Percentiles rank a stretch among this genome's conserved stretches.
These are phyloP conservation scores for Chlamydotis undulata DNA, from an alignment of 2,113 vertebrate species.

Conservation along the genomic window DNA sequence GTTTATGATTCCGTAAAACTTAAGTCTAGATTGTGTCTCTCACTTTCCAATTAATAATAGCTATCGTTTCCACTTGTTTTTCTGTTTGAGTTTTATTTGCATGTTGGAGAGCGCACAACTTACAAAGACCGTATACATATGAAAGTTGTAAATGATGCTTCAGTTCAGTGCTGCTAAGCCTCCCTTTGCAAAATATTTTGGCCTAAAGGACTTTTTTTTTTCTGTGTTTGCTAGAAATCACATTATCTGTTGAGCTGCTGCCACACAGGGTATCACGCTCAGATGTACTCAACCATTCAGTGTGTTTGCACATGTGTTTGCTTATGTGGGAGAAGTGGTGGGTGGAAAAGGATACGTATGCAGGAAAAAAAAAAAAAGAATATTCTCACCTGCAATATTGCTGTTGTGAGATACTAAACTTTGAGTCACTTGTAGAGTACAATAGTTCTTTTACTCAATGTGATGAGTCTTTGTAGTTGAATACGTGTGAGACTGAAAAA, in stretches of 20 bases:
- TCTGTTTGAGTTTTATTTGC: not conserved
- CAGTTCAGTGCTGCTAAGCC: not conserved
- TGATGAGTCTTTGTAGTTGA: not conserved
- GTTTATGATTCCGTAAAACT: not conserved
- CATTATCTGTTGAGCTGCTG: not conserved
- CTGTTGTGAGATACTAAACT: not conserved
- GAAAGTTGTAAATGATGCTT: not conserved
- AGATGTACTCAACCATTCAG: not conserved
- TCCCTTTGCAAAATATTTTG: not conserved
- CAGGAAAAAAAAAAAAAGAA: not conserved
- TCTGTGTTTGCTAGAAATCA: not conserved
- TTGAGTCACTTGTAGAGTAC: not conserved
- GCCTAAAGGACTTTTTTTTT: not conserved
- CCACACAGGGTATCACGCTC: accelerated
- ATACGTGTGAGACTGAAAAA: not conserved
- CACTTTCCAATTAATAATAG: not conserved
- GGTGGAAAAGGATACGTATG: not conserved
- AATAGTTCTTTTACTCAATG: not conserved
- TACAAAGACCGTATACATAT: not conserved
- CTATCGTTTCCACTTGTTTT: not conserved
- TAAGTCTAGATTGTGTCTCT: not conserved
- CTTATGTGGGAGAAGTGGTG: not conserved
- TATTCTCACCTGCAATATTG: not conserved
- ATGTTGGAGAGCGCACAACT: not conserved
- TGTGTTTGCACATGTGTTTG: not conserved